Evolutionary conservation across 2,797 vertebrate genomes (phyloP).

Genomic region (Dicrostonyx torquatus): DNA sequence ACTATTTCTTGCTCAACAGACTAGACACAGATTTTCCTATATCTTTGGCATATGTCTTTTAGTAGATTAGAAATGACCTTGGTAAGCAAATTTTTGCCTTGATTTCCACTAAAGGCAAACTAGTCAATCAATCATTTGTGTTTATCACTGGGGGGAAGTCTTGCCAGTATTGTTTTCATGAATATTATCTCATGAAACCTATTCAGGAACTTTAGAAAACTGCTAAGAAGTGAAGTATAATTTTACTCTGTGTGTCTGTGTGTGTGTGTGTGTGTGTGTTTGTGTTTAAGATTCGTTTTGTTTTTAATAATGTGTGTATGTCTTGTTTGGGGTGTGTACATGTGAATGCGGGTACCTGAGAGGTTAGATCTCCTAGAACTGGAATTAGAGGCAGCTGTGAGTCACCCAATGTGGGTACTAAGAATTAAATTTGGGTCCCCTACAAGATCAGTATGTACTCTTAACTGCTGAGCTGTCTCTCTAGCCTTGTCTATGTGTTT

Average conservation of each 20-base stretch:
- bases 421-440: not conserved
- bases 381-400: not conserved
- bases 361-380: not conserved
- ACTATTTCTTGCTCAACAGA: conserved; percentile 47
- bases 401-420: not conserved
- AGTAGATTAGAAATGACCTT: conserved; percentile 30
- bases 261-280: too few relatives aligned
- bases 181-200: not conserved
- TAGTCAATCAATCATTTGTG: not conserved
- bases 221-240: not conserved
- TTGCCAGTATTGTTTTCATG: conserved; percentile 4
- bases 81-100: conserved; percentile 14
- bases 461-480: not conserved
- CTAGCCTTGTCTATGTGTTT: not conserved
- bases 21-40: not conserved
- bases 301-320: not conserved
- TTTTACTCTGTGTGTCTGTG: not conserved
- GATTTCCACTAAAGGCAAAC: conserved; percentile 8
- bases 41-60: not conserved
- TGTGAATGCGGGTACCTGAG: not conserved
- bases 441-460: not conserved
- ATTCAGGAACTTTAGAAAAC: conserved; percentile 1
- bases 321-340: not conserved
- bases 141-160: not conserved
- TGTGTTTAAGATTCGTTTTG: not conserved